Conservation (phyloP, 2,113 vertebrate genomes). For the Thunnus maccoyii region DNA sequence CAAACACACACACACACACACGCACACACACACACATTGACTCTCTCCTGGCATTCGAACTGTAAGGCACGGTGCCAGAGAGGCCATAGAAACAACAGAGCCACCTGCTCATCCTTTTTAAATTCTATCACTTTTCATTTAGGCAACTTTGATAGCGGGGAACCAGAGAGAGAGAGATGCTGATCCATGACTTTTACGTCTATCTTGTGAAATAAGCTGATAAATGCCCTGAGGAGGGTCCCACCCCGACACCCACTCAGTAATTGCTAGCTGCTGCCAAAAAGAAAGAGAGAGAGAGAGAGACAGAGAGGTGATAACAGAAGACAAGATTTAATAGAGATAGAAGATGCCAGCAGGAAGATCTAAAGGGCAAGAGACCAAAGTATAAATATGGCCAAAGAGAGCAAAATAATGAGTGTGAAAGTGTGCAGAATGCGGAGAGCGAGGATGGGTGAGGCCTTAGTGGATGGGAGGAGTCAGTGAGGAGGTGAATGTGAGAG, state of each 20-base stretch:
- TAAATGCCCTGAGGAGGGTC: slow-evolving; percentile 57
- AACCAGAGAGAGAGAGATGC: slow-evolving; percentile 41
- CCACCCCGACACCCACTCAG: slow-evolving; percentile 43
- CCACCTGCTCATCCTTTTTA: slow-evolving; percentile 78
- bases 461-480: slow-evolving; percentile 17
- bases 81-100: slow-evolving; percentile 66
- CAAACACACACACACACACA: slow-evolving; percentile 8
- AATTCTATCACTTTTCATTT: slow-evolving; percentile 74
- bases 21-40: slow-evolving; percentile 13
- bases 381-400: slow-evolving; percentile 38
- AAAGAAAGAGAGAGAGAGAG: slow-evolving; percentile 32
- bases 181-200: slow-evolving; percentile 61
- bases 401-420: slow-evolving; percentile 33
- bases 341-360: slow-evolving; percentile 35
- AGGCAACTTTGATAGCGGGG: slow-evolving; percentile 60
- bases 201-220: slow-evolving; percentile 72
- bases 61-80: slow-evolving; percentile 68
- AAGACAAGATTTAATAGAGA: slow-evolving; percentile 50
- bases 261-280: slow-evolving; percentile 71
- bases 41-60: slow-evolving; percentile 62
- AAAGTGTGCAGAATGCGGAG: slow-evolving; percentile 15
- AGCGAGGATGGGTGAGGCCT: neutral
- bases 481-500: slow-evolving; percentile 1
- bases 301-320: slow-evolving; percentile 47
- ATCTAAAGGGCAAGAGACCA: slow-evolving; percentile 28